Conservation (phyloP, 2,113 vertebrate species). For the Gila orcuttii region DNA sequence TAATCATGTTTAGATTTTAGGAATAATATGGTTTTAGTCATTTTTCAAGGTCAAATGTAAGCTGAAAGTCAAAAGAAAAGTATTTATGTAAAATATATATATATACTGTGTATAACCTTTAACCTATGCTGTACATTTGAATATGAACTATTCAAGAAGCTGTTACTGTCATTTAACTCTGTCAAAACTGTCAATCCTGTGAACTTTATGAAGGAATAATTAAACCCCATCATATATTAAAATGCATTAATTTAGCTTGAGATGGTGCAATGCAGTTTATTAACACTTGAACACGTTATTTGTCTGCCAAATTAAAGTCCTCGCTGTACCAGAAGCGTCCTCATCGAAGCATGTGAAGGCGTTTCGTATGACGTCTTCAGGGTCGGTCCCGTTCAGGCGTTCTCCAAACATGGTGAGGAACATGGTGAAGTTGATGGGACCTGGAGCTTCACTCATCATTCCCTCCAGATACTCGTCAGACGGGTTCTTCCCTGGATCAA, state of each 20-base stretch:
- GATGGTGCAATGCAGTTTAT: not conserved
- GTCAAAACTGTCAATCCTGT: not conserved
- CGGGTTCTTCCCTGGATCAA: conserved; percentile 50
- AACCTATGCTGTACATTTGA: no score
- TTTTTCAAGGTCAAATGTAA: no score
- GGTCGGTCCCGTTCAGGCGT: conserved; percentile 55
- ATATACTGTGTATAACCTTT: no score
- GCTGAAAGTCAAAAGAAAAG: no score
- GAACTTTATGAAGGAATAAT: not conserved
- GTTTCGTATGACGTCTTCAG: conserved; percentile 56
- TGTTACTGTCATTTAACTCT: not conserved
- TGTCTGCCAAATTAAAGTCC: not conserved
- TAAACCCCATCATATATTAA: not conserved
- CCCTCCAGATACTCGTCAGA: conserved; percentile 58
- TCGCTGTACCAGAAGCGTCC: conserved; percentile 47
- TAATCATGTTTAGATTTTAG: no score
- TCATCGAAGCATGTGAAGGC: conserved; percentile 58
- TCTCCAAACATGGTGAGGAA: conserved; percentile 62
- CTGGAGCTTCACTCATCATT: conserved; percentile 59
- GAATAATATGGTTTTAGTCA: no score
- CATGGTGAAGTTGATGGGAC: conserved; percentile 64
- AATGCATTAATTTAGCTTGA: not conserved
- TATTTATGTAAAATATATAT: no score
- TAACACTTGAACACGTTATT: not conserved
- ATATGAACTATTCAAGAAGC: not conserved